phyloP scores from a whole-genome alignment of 2,113 vertebrate species.

The Hypanus sabinus region DNA sequence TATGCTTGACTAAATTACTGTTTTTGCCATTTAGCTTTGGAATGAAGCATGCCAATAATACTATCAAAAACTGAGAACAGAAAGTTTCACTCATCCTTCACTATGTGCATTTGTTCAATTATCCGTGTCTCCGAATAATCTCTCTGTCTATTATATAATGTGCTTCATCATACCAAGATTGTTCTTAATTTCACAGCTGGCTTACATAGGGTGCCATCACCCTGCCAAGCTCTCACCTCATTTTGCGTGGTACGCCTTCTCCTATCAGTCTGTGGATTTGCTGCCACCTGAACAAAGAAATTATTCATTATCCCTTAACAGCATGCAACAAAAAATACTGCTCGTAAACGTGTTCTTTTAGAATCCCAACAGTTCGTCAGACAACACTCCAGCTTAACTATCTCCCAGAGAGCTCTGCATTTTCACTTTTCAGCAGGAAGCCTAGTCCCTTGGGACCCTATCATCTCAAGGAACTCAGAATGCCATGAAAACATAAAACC shows the following conservation, averaged over 20 bases:
- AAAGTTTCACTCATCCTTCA: not conserved
- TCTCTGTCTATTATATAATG: slow-evolving; percentile 3
- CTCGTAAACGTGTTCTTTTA: slow-evolving; percentile 16
- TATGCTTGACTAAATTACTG: not conserved
- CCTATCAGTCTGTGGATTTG: not conserved
- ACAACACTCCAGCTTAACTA: not conserved
- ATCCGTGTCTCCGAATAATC: not conserved
- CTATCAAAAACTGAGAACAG: not conserved
- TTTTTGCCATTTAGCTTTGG: not conserved
- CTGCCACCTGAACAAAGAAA: not conserved
- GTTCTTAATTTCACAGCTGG: not conserved
- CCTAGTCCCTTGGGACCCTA: slow-evolving; percentile 40
- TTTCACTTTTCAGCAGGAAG: slow-evolving; percentile 40
- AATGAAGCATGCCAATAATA: slow-evolving; percentile 8
- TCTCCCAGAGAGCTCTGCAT: not conserved
- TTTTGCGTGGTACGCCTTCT: not conserved
- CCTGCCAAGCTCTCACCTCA: not conserved
- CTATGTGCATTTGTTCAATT: slow-evolving; percentile 12
- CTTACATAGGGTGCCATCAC: not conserved
- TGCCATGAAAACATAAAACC: slow-evolving; percentile 45
- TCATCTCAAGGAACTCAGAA: slow-evolving; percentile 46
- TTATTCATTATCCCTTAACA: slow-evolving; percentile 5
- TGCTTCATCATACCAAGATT: not conserved
- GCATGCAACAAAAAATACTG: not conserved
- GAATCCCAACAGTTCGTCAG: slow-evolving; percentile 25